Evolutionary conservation across 2,888 invertebrate genomes (phyloP).

Genomic region (Erebia aethiops): DNA sequence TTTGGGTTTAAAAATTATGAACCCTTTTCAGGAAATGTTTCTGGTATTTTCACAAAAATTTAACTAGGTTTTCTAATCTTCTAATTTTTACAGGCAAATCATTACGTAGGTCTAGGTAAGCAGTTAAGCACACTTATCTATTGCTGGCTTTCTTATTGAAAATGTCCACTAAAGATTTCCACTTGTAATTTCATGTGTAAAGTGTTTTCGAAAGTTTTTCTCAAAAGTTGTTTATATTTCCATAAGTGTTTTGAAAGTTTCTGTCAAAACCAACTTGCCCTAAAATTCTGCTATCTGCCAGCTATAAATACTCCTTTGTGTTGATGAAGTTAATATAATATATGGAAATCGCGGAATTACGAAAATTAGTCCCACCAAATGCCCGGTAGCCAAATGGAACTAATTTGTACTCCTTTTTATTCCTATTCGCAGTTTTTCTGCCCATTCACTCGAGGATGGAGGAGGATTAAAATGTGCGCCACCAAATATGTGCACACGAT

Average conservation of each 20-base stretch:
- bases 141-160: too few relatives aligned
- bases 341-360: background rate
- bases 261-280: background rate
- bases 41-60: background rate
- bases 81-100: background rate
- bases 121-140: too few relatives aligned
- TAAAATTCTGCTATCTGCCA: constrained; percentile 14
- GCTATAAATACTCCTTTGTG: constrained; percentile 19
- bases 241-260: background rate
- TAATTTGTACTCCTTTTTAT: too few relatives aligned
- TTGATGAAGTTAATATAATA: background rate
- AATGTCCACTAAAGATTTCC: background rate
- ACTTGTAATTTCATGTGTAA: background rate
- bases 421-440: too few relatives aligned
- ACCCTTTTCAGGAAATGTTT: background rate
- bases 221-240: background rate
- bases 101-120: background rate
- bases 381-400: too few relatives aligned
- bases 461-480: too few relatives aligned
- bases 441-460: too few relatives aligned
- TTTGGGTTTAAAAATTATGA: background rate
- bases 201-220: background rate
- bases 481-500: too few relatives aligned
- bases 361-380: background rate
- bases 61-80: background rate